Base-by-base conservation (phyloP, 2,113 vertebrate species). In the Cavia porcellus region DNA sequence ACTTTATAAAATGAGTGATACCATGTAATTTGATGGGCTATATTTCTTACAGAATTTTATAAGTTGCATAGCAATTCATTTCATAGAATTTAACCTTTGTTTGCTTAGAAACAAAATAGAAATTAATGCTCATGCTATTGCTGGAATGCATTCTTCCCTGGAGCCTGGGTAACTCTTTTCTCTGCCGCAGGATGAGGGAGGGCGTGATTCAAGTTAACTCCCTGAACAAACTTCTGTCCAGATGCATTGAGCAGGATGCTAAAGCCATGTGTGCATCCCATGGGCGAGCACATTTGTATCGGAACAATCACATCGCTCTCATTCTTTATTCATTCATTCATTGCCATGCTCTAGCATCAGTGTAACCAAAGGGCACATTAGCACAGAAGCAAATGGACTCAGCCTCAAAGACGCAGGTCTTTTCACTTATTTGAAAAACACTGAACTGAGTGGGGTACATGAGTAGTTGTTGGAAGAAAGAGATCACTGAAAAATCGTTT, bases 291-390 rank as follows among this genome's bases (percentile, higher is more conserved):
- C 32, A 38, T 80, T 96, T 95, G 45, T 87, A 82, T 95, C 38
- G 75, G 87, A 96, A 90, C 87, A 87, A 89, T 95, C 55, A 75
- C 2, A 89, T 68, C 72, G 50, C 52, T 92, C 52, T 83, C 79
- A 92, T 95, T 96, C 61, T 86, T 96, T 89, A 95, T 96, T 96
- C 95, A 95, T 97, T 89, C 96, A 96, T 96, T 95, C 95, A 93
- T 74, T 92, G 82, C 66, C 47, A 32, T 64, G 32, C 85, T 95
- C 22, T 42, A 77, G 95, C 92, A 96, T 61, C 74, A 91, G 92
- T 89, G 61, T 50, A 91, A 88, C 62, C 86, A 93, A 89, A 94
- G 42, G 62, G 64, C 93, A 1, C 82, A 86, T 83, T 95, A 82
- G 90, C 90, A 72, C 72, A 30, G 38, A 92, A 90, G n/a, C 30